phyloP scores from a whole-genome alignment of 2,888 invertebrate genomes.

The Megaustenia siamemsis region DNA sequence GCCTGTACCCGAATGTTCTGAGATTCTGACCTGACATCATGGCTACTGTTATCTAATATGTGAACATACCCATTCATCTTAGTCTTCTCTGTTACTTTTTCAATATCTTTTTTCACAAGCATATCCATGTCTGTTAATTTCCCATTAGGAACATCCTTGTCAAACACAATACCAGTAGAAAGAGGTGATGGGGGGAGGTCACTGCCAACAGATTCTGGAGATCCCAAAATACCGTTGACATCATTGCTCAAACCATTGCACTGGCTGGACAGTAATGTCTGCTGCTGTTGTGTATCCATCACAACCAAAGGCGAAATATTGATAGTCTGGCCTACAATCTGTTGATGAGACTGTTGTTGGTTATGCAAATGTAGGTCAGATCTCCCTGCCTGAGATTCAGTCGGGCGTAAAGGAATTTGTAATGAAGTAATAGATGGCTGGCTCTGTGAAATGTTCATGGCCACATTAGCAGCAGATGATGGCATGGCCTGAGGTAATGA shows the following conservation, averaged over 20 bases:
- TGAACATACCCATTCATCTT: constrained; percentile 53
- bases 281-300: constrained; percentile 3
- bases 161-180: constrained; percentile 15
- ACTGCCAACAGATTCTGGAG: constrained; percentile 52
- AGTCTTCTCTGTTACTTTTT: constrained; percentile 47
- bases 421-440: not conserved
- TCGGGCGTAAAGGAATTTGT: constrained; percentile 2
- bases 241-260: constrained; percentile 53
- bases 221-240: constrained; percentile 49
- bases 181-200: constrained; percentile 55
- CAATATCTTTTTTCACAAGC: not conserved
- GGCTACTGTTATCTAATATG: constrained; percentile 34
- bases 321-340: not conserved
- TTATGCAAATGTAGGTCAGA: constrained; percentile 25
- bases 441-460: constrained; percentile 9
- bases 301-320: constrained; percentile 3
- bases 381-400: constrained; percentile 43
- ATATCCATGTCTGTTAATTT: constrained; percentile 17
- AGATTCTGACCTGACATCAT: not conserved
- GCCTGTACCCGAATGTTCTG: not conserved
- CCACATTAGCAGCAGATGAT: not conserved
- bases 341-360: constrained; percentile 51
- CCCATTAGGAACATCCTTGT: constrained; percentile 41
- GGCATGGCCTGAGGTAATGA: not conserved
- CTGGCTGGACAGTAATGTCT: not conserved